Evolutionary conservation across 2,797 vertebrate genomes (phyloP).

Genomic region (Chiloscyllium punctatum): DNA sequence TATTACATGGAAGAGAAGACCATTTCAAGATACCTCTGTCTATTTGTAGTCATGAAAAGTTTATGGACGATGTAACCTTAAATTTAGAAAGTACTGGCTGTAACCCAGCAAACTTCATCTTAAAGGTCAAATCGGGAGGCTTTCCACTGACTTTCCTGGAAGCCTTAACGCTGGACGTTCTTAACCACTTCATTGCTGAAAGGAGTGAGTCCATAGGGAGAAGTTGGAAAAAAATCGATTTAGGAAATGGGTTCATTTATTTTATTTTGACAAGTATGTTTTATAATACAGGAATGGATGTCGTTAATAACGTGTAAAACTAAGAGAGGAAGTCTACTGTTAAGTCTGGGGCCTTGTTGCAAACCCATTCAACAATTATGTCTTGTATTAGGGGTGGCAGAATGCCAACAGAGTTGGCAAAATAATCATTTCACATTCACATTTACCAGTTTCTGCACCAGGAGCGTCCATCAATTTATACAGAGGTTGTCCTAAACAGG

Average conservation of each 20-base stretch:
- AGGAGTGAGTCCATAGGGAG: background rate
- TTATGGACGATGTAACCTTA: slow-evolving; percentile 14
- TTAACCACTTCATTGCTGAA: background rate
- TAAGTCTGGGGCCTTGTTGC: background rate
- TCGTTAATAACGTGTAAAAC: background rate
- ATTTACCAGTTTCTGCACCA: background rate
- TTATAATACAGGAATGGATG: background rate
- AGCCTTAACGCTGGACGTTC: no score
- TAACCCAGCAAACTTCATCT: slow-evolving; percentile 14
- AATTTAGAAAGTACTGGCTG: slow-evolving; percentile 36
- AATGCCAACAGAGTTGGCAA: background rate
- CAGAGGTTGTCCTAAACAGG: background rate
- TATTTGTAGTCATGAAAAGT: slow-evolving; percentile 22
- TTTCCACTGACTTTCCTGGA: slow-evolving; percentile 9
- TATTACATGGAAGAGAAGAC: background rate
- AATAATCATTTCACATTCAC: background rate
- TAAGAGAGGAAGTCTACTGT: background rate
- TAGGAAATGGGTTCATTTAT: background rate
- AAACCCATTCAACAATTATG: background rate
- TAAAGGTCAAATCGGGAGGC: slow-evolving; percentile 32
- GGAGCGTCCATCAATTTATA: background rate
- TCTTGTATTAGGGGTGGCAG: background rate
- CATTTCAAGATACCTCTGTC: slow-evolving; percentile 20
- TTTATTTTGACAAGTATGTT: background rate
- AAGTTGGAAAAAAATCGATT: background rate